A percentile compares a stretch with the other conserved stretches of the same genome.
Conservation (phyloP, 2,888 invertebrate genomes). For the Cryptocephalus primarius region DNA sequence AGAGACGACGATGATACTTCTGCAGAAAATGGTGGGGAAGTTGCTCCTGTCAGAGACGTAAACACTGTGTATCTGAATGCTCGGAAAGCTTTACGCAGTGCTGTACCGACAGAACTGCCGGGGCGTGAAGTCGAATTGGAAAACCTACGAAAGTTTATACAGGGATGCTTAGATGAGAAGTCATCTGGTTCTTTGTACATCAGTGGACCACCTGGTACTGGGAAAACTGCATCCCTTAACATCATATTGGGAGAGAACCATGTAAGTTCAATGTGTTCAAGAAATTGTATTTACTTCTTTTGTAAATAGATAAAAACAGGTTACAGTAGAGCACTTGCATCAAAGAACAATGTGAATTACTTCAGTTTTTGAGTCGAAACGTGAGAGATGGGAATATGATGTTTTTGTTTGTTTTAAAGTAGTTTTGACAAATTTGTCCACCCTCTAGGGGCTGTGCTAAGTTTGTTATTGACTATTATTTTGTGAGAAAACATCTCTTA, state of each 20-base stretch:
- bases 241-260: conserved; percentile 57
- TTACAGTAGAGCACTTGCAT: no score
- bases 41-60: conserved; percentile 1
- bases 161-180: conserved; percentile 49
- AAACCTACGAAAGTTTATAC: conserved; percentile 58
- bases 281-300: no score
- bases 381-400: no score
- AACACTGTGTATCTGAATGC: conserved; percentile 27
- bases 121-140: conserved; percentile 73
- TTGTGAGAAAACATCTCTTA: no score
- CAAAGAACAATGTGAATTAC: no score
- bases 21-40: background rate
- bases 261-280: conserved; percentile 38
- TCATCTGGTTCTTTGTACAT: conserved; percentile 80
- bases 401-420: no score
- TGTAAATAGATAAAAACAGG: no score
- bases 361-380: no score
- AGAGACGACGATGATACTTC: background rate
- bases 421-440: no score
- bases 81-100: conserved; percentile 32
- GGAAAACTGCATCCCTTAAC: conserved; percentile 83
- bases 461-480: no score
- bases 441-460: no score
- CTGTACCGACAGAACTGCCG: conserved; percentile 39
- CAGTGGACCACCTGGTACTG: conserved; percentile 95